Evolutionary conservation across 1,140 invertebrate genomes (phyloP), one percentile per base, ranked within the genome.

Genomic region (Dendrolimus kikuchii): DNA sequence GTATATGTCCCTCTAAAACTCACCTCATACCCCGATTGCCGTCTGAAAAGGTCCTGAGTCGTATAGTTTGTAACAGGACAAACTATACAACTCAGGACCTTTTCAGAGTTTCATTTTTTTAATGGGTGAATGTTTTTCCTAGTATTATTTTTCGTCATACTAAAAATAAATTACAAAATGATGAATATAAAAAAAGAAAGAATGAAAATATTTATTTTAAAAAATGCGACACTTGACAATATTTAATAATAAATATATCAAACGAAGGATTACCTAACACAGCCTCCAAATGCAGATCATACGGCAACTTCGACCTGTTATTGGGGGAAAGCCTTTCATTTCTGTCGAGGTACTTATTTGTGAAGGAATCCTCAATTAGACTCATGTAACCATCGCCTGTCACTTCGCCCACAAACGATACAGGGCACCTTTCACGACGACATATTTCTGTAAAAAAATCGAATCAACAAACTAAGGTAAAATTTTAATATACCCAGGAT

Each of bases 341-440:
- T 57, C 73, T 66, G 42, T 66, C 76, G 39, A 82, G 40, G 40
- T 88, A 86, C 7, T 71, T 58, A 36, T 88, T 67, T 5, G 89
- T 89, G 41, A 87, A 81, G 2, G 78, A 82, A 57, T 91, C 89
- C 75, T 95, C 93, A 4, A 93, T 85, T 1, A 96, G 85, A 60
- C 93, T 91, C 42, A 95, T 95, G 74, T 91, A 93, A 40, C 96
- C 95, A 82, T 94, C 92, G 5, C 93, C 95, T 0, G 96, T 98
- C 0, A 99, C 95, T 59, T 93, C 91, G 0, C 98, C 98, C 5
- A 99, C 98, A 87, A 98, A 95, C 71, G 93, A 94, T 6, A 99
- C 92, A 3, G 95, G 95, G 81, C 98, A 99, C 59, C 95, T 91
- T 89, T 99, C 98, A 55, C 98, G 89, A 8, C 87, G 72, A 43